phyloP scores from a whole-genome alignment of 2,797 vertebrate genomes.

The Salarias fasciatus region DNA sequence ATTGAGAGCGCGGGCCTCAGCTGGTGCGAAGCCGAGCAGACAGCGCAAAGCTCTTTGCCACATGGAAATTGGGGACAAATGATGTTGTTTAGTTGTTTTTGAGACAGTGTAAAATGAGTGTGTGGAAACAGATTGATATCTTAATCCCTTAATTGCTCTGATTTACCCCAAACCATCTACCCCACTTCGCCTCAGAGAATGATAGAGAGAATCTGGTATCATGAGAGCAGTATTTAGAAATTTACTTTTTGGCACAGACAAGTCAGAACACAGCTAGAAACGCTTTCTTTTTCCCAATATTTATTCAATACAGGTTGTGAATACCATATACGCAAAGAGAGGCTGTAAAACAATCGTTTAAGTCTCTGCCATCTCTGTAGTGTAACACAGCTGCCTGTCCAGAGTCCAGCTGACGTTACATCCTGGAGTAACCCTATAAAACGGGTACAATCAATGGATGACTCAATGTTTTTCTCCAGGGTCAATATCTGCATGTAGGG shows the following conservation, averaged over 20 bases:
- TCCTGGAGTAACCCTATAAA: no score
- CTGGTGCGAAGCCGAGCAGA: conserved; percentile 50
- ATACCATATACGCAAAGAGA: no score
- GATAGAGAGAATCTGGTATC: background rate
- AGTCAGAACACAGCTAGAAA: no score
- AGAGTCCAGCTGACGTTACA: no score
- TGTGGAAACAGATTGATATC: conserved; percentile 25
- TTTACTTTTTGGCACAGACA: background rate
- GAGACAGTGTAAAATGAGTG: conserved; percentile 15
- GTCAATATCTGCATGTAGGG: no score
- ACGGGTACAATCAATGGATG: no score
- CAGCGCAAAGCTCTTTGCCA: conserved; percentile 29
- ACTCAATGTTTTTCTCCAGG: no score
- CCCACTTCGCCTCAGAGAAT: conserved; percentile 1
- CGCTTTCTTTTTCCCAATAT: no score
- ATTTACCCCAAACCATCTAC: conserved; percentile 13
- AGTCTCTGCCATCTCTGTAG: no score
- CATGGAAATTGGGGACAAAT: conserved; percentile 32
- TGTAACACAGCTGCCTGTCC: no score
- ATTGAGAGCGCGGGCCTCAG: conserved; percentile 53
- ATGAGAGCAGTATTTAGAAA: conserved; percentile 5
- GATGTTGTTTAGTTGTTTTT: conserved; percentile 25
- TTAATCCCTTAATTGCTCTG: conserved; percentile 34
- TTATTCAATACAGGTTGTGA: no score
- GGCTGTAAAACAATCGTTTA: no score